A percentile compares a stretch with the other conserved stretches of the same genome.
phyloP scores from a whole-genome alignment of 2,113 vertebrate genomes.

The Paedocypris sp. region DNA sequence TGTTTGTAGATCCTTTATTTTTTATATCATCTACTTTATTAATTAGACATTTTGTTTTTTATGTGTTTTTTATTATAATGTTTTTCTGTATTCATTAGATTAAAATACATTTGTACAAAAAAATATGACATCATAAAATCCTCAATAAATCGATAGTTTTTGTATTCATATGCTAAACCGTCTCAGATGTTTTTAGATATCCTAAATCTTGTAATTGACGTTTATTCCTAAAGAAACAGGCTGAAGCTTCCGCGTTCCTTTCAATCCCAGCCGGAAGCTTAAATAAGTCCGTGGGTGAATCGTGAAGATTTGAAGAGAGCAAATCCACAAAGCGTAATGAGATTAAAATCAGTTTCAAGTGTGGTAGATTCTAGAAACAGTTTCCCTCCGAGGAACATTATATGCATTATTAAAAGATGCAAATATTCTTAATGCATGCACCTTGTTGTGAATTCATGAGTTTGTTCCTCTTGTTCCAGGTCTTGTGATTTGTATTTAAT shows the following conservation, averaged over 20 bases:
- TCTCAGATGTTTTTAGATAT: background rate
- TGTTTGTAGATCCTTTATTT: too few species aligned
- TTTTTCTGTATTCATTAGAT: too few species aligned
- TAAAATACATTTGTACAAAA: background rate
- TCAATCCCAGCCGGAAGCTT: background rate
- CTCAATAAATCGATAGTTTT: background rate
- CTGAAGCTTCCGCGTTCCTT: background rate
- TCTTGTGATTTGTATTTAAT: background rate
- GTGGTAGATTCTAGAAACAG: constrained; percentile 42
- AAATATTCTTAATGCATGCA: constrained; percentile 29
- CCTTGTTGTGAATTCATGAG: background rate
- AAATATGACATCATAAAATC: background rate
- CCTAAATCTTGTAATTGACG: background rate
- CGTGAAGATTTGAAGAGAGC: background rate
- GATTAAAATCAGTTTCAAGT: constrained; percentile 2
- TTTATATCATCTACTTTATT: too few species aligned
- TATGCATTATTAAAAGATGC: constrained; percentile 48
- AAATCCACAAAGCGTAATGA: background rate
- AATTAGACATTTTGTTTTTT: too few species aligned
- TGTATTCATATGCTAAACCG: background rate
- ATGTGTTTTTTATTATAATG: too few species aligned
- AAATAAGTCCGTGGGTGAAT: background rate
- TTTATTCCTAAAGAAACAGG: background rate
- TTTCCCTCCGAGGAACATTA: constrained; percentile 36
- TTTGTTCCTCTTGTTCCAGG: background rate